phyloP scores from a whole-genome alignment of 2,888 invertebrate genomes.

The Tachina grossa region DNA sequence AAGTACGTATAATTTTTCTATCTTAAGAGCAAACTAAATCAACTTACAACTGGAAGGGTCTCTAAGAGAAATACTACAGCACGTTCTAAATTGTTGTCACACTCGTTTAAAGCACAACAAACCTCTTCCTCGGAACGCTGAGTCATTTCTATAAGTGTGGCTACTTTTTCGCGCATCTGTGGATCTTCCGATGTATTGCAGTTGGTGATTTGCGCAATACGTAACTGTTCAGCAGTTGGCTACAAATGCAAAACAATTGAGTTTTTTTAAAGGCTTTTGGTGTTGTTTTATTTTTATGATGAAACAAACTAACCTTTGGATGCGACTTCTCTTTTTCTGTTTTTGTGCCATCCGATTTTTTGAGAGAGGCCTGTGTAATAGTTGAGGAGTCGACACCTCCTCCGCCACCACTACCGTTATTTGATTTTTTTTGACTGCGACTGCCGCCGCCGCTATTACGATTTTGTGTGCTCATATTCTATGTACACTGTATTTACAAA shows the following conservation, averaged over 20 bases:
- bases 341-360: constrained; percentile 85
- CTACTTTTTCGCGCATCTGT: constrained; percentile 88
- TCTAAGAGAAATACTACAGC: constrained; percentile 84
- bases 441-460: constrained; percentile 82
- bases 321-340: constrained; percentile 85
- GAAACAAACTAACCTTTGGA: constrained; percentile 81
- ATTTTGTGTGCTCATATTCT: constrained; percentile 83
- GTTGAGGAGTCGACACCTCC: constrained; percentile 80
- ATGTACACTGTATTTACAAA: constrained; percentile 83
- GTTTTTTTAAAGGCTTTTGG: neutral
- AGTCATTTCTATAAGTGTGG: constrained; percentile 94
- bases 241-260: constrained; percentile 75
- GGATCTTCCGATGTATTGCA: constrained; percentile 86
- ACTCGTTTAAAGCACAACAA: constrained; percentile 95
- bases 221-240: constrained; percentile 93
- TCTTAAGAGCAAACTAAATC: neutral
- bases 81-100: constrained; percentile 93
- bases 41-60: constrained; percentile 81
- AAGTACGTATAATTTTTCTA: neutral
- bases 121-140: constrained; percentile 95
- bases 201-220: constrained; percentile 91
- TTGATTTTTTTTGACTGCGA: constrained; percentile 82
- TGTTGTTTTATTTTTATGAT: neutral
- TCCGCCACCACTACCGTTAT: constrained; percentile 79
- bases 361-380: constrained; percentile 81